A percentile compares a stretch with the other conserved stretches of the same genome.
Evolutionary conservation across 2,888 invertebrate genomes (phyloP).

Genomic region (Clistopyga incitator): DNA sequence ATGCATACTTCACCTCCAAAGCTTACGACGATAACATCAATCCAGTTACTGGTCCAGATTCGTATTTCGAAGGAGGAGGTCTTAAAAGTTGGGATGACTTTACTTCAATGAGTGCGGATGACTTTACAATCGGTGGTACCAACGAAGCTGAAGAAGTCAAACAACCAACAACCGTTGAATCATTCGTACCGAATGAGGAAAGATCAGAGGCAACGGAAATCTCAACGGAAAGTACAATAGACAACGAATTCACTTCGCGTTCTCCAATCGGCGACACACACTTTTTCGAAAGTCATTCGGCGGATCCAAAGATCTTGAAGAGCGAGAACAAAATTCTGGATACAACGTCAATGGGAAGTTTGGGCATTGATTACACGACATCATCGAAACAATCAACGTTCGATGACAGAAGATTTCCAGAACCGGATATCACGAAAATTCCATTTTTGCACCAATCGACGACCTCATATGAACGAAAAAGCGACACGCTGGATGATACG

Average conservation of each 20-base stretch:
- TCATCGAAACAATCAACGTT: background rate
- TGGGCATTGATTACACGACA: background rate
- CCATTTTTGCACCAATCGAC: background rate
- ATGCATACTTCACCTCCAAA: conserved; percentile 62
- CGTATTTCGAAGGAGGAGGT: background rate
- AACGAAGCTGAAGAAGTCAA: background rate
- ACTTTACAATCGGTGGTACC: background rate
- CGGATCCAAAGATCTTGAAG: background rate
- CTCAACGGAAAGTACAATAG: background rate
- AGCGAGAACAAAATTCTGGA: background rate
- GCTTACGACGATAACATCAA: conserved; percentile 39
- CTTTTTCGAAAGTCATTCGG: background rate
- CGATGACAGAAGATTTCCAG: background rate
- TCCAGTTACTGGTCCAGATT: background rate
- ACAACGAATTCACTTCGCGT: background rate
- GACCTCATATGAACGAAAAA: background rate
- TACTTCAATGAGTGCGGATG: conserved; percentile 11
- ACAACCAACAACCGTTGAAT: background rate
- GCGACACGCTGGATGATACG: background rate
- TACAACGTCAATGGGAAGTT: background rate
- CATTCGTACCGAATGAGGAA: background rate
- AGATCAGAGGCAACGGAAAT: background rate
- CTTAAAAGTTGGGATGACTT: background rate
- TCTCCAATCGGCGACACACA: background rate
- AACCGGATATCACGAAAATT: background rate